A percentile compares a stretch with the other conserved stretches of the same genome.
Conservation (phyloP, 2,888 invertebrate genomes). For the Lutraria lutraria region DNA sequence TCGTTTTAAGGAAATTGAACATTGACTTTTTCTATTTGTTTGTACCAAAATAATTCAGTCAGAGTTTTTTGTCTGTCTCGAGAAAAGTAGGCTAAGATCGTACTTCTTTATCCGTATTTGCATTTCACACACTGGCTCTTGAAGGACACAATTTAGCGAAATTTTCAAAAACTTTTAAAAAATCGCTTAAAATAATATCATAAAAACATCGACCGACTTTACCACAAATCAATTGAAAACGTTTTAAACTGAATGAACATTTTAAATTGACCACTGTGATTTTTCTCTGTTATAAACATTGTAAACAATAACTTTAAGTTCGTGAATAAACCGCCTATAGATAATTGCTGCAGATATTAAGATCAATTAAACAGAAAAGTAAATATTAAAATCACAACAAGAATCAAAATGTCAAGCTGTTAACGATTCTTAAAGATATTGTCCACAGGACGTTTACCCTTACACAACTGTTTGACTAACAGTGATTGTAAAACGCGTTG, state of each 20-base stretch:
- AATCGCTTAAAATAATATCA: neutral
- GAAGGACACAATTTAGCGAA: neutral
- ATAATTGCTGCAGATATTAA: neutral
- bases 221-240: neutral
- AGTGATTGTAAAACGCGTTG: neutral
- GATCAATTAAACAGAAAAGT: neutral
- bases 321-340: neutral
- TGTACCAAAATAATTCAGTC: neutral
- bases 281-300: neutral
- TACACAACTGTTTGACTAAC: neutral
- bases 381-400: neutral
- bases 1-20: neutral
- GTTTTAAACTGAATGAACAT: neutral
- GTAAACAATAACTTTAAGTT: neutral
- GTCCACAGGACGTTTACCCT: neutral
- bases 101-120: neutral
- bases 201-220: neutral
- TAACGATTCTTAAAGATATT: neutral
- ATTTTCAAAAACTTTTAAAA: neutral
- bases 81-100: neutral
- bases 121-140: slow-evolving; percentile 11
- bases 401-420: slow-evolving; percentile 20
- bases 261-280: neutral
- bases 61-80: neutral
- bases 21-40: neutral